Percentiles rank a stretch among this genome's conserved stretches.
phyloP scores from a whole-genome alignment of 2,113 vertebrate species.

The Lophura nycthemera region DNA sequence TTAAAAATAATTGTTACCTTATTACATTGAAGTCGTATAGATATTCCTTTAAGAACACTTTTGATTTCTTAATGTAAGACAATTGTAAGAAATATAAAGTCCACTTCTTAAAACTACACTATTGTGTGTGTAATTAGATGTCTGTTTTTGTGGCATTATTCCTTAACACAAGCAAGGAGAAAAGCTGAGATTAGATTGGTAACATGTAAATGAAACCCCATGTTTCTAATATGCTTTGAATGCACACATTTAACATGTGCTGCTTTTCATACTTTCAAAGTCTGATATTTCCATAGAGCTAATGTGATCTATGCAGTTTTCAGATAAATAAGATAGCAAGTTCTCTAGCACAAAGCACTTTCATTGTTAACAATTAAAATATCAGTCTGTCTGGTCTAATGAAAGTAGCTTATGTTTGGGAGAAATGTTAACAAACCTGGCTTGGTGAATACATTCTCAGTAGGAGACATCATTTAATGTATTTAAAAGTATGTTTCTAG shows the following conservation, averaged over 20 bases:
- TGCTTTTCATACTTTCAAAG: conserved; percentile 60
- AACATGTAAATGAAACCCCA: conserved; percentile 5
- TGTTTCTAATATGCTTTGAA: conserved; percentile 43
- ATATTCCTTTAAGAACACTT: not conserved
- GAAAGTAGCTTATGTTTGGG: conserved; percentile 20
- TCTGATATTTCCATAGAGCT: not conserved
- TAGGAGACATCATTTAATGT: conserved; percentile 5
- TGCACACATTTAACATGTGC: not conserved
- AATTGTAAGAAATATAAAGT: not conserved
- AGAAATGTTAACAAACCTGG: conserved; percentile 27
- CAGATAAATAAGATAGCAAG: conserved; percentile 18
- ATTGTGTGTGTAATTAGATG: not conserved
- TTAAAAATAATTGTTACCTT: not conserved
- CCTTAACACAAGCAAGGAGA: not conserved
- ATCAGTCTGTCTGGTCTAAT: conserved; percentile 9
- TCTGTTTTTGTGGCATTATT: not conserved
- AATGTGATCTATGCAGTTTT: conserved; percentile 31
- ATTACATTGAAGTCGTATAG: not conserved
- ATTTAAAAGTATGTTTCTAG: conserved; percentile 6
- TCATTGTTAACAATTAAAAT: conserved; percentile 28
- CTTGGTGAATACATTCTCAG: not conserved
- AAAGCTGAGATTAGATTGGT: conserved; percentile 27
- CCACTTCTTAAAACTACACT: not conserved
- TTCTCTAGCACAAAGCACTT: not conserved
- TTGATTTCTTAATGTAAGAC: not conserved